Conservation (phyloP, 2,888 invertebrate genomes). For the Cotesia congregata region DNA sequence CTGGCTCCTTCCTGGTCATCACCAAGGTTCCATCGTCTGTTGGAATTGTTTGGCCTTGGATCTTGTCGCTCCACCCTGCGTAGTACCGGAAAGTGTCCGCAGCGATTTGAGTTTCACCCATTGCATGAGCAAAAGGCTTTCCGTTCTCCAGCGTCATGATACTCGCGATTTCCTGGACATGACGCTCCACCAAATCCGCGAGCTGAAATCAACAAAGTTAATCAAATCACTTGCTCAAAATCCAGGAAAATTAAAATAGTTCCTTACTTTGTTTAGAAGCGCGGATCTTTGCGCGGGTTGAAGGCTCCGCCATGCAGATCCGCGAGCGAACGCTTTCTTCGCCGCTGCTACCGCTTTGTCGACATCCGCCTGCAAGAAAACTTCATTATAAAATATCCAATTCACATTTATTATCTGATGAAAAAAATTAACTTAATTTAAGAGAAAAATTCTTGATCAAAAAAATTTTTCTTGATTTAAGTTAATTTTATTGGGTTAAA, state of each 20-base stretch:
- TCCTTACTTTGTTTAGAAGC: conserved; percentile 50
- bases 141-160: conserved; percentile 78
- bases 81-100: conserved; percentile 69
- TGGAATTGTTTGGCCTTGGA: conserved; percentile 71
- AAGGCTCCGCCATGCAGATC: conserved; percentile 72
- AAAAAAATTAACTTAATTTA: no score
- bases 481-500: no score
- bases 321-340: conserved; percentile 72
- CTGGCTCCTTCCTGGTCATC: conserved; percentile 79
- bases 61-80: conserved; percentile 76
- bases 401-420: no score
- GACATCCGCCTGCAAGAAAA: conserved; percentile 68
- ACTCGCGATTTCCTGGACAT: conserved; percentile 71
- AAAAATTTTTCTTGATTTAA: no score
- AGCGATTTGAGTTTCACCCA: conserved; percentile 60
- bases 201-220: conserved; percentile 58
- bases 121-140: conserved; percentile 72
- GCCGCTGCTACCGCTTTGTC: conserved; percentile 72
- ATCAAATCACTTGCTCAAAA: no score
- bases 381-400: neutral
- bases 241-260: neutral
- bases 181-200: conserved; percentile 73
- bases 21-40: conserved; percentile 74
- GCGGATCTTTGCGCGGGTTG: conserved; percentile 74
- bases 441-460: no score